Evolutionary conservation across 2,797 vertebrate species (phyloP), one percentile per base, ranked within the genome.

Genomic region (Acanthornis magna): DNA sequence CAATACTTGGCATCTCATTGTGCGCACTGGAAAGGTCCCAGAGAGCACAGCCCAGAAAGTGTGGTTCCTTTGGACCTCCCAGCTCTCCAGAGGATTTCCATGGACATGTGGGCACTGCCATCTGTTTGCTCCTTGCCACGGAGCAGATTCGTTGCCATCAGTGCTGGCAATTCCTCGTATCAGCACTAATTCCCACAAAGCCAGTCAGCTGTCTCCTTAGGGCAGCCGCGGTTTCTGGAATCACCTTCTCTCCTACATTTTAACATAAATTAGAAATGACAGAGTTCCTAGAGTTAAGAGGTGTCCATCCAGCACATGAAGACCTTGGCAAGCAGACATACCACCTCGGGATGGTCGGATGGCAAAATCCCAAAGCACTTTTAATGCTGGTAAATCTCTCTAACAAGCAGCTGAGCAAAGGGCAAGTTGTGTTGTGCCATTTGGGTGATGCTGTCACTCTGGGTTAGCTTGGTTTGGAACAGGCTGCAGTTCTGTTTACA

Each of bases 391-490:
- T 57, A 70, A 93, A 93, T 92, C 87, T 91, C 61, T 91, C 62
- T 94, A 95, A 91, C 32, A 89, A 89, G 79, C 82, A 78, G 73
- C 36, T 50, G 32, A 92, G 77, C 71, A 91, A 73, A 88, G 87
- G 92, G 82, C 92, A 89, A 83, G 67, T 10, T 21, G 73, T 81
- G 29, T 19, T 45, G 78, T 1, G 1, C 48, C 13, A 20, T 85
- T 88, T 55, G 79, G 73, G 76, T 42, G 85, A 77, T 27, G 84
- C 89, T 96, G 95, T 96, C 92, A 88, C 70, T 89, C 78, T 14
- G 29, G 87, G 78, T 93, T 94, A 96, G 93, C 70, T 75, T 65
- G 20, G 62, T 62, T 88, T 48, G 34, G 47, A 88, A 58, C 10
- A n/a, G 79, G 55, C 7, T 91, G 60, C 63, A 50, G 32, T 70